phyloP scores from a whole-genome alignment of 1,140 invertebrate genomes.

The Dendrolimus kikuchii region DNA sequence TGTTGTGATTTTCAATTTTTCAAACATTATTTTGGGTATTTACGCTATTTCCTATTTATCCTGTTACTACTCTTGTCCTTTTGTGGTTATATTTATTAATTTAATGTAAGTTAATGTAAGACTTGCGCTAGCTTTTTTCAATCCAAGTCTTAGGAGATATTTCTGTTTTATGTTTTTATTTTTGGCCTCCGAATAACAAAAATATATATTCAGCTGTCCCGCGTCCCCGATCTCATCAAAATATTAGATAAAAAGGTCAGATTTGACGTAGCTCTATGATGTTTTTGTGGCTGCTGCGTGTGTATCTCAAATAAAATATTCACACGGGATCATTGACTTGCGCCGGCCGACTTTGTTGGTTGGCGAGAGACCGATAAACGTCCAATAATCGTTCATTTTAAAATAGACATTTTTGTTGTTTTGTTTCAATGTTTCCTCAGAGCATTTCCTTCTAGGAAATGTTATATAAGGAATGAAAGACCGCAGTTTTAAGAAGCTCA shows the following conservation, averaged over 20 bases:
- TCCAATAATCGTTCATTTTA: slow-evolving; percentile 17
- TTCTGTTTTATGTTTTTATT: too few species aligned
- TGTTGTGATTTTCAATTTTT: too few species aligned
- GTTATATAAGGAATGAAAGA: too few species aligned
- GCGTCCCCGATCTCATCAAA: not conserved
- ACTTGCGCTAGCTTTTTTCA: too few species aligned
- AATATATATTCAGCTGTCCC: not conserved
- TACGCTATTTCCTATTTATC: too few species aligned
- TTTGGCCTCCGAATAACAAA: not conserved
- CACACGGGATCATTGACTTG: slow-evolving; percentile 13
- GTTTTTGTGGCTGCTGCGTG: not conserved
- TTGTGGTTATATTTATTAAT: too few species aligned
- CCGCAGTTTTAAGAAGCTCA: too few species aligned
- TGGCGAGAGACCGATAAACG: slow-evolving; percentile 13
- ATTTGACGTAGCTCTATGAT: not conserved
- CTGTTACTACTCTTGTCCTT: too few species aligned
- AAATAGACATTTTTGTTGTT: not conserved
- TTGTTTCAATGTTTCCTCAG: not conserved
- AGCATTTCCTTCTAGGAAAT: too few species aligned
- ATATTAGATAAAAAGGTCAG: not conserved
- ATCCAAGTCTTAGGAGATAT: too few species aligned
- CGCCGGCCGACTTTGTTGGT: slow-evolving; percentile 10
- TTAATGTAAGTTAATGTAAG: too few species aligned
- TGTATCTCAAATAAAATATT: slow-evolving; percentile 8
- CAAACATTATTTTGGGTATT: too few species aligned